Conservation (phyloP, 2,113 vertebrate genomes). For the Anhinga rufa region DNA sequence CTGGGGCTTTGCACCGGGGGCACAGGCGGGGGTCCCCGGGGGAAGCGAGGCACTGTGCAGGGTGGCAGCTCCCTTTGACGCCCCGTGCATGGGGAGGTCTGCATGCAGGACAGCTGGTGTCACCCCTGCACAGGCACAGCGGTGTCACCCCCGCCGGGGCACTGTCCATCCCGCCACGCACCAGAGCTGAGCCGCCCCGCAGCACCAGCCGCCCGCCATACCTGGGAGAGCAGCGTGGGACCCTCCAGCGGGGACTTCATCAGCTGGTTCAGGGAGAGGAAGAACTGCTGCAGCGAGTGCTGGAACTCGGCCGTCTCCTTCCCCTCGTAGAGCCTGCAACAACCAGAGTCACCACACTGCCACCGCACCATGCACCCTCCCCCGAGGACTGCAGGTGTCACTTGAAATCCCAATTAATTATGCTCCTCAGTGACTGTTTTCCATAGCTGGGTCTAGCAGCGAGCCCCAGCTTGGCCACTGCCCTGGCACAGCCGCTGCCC, state of each 20-base stretch:
- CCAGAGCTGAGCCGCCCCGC: not conserved
- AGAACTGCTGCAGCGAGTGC: not conserved
- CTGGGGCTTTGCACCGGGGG: not conserved
- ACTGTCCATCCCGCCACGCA: fast-evolving
- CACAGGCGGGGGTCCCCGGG: not conserved
- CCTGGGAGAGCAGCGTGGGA: slow-evolving; percentile 41
- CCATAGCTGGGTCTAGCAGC: not conserved
- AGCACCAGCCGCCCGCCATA: not conserved
- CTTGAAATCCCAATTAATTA: not conserved
- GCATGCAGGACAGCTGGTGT: not conserved
- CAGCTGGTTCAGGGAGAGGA: slow-evolving; percentile 37
- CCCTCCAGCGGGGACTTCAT: slow-evolving; percentile 42
- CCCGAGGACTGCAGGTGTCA: fast-evolving
- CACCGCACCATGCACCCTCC: fast-evolving
- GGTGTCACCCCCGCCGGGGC: not conserved
- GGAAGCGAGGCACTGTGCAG: fast-evolving
- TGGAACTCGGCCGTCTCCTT: slow-evolving; percentile 40
- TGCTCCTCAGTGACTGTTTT: fast-evolving
- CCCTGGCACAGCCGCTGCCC: not conserved
- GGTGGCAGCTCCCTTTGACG: not conserved
- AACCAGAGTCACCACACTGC: not conserved
- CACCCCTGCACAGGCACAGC: not conserved
- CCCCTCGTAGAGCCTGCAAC: slow-evolving; percentile 55
- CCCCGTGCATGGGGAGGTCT: fast-evolving
- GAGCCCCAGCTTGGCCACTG: not conserved